These are phyloP conservation scores for Eudyptes chrysolophus DNA, from an alignment of 2,113 vertebrate genomes.

Conservation along the genomic window DNA sequence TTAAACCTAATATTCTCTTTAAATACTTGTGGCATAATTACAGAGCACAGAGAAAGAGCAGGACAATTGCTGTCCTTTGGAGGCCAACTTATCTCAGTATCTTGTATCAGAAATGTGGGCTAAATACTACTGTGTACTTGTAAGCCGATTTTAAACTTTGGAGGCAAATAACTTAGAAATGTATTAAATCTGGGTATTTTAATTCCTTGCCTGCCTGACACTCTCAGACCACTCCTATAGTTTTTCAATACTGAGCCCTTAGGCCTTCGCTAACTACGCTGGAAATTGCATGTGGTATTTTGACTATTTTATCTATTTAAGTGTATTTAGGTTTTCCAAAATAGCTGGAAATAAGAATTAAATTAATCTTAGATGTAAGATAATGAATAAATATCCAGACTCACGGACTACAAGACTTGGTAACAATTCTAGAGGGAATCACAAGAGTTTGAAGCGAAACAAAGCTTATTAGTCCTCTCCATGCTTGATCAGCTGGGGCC, in stretches of 20 bases:
- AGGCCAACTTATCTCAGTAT: background rate
- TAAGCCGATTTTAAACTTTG: background rate
- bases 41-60: background rate
- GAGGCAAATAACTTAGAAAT: background rate
- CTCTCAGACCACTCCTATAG: background rate
- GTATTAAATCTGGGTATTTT: background rate
- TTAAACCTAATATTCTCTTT: background rate
- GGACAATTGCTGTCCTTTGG: background rate
- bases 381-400: background rate
- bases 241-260: background rate
- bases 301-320: background rate
- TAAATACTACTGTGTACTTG: background rate
- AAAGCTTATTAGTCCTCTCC: background rate
- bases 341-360: background rate
- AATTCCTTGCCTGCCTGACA: background rate
- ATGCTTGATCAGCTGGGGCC: background rate
- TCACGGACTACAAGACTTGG: background rate
- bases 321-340: background rate
- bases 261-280: background rate
- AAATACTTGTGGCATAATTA: background rate
- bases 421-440: background rate
- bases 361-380: background rate
- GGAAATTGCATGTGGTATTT: background rate
- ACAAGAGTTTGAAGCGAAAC: background rate
- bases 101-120: background rate